These are phyloP conservation scores for Hanleya hanleyi DNA, from an alignment of 2,888 invertebrate genomes.

Conservation along the genomic window DNA sequence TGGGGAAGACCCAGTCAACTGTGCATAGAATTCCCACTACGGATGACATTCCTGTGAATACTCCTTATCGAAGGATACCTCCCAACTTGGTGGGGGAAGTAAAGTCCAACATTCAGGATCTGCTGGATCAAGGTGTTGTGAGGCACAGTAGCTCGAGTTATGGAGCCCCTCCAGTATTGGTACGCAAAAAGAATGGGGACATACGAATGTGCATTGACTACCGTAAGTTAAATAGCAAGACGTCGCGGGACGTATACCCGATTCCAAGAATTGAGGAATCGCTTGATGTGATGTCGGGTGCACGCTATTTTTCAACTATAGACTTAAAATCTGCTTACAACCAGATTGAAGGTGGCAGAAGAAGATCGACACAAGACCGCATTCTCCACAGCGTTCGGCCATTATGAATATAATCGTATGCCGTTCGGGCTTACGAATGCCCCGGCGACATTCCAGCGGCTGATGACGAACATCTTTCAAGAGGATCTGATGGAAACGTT, in stretches of 20 bases:
- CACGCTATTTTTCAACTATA: slow-evolving; percentile 26
- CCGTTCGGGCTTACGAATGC: slow-evolving; percentile 16
- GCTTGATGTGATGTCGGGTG: slow-evolving; percentile 30
- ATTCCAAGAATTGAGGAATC: no score
- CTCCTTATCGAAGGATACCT: slow-evolving; percentile 21
- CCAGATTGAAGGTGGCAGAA: slow-evolving; percentile 25
- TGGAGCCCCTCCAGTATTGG: slow-evolving; percentile 38
- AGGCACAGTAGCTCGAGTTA: slow-evolving; percentile 17
- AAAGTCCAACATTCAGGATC: slow-evolving; percentile 16
- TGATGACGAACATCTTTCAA: slow-evolving; percentile 27
- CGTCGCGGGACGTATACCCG: no score
- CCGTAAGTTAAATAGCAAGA: slow-evolving; percentile 33
- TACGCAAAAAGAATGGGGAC: slow-evolving; percentile 36
- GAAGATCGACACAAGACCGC: slow-evolving; percentile 36
- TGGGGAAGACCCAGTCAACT: background rate
- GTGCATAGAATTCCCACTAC: slow-evolving; percentile 1
- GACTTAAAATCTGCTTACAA: slow-evolving; percentile 19
- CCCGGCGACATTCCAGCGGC: slow-evolving; percentile 20
- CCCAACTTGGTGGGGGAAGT: slow-evolving; percentile 15
- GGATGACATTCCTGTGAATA: slow-evolving; percentile 11
- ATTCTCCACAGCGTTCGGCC: slow-evolving; percentile 26
- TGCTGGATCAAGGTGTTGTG: slow-evolving; percentile 16
- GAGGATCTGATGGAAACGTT: slow-evolving; percentile 19
- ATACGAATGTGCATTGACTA: slow-evolving; percentile 33
- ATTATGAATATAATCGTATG: no score